Evolutionary conservation across 2,888 invertebrate genomes (phyloP).

Genomic region (Melieria crassipennis): DNA sequence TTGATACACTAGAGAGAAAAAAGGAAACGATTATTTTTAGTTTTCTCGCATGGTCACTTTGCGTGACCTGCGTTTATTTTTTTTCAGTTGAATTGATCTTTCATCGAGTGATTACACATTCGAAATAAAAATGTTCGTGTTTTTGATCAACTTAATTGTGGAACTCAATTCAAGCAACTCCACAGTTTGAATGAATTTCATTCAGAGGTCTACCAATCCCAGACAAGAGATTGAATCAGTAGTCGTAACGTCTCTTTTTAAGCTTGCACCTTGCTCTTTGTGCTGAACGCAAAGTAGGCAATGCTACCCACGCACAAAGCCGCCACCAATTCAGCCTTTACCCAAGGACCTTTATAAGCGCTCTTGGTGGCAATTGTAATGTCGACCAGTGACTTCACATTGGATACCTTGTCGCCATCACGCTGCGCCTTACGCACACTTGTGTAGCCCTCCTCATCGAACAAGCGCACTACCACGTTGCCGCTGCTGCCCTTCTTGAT

Average conservation of each 20-base stretch:
- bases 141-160: not conserved
- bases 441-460: constrained; percentile 93
- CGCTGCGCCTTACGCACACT: constrained; percentile 84
- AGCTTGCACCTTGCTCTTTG: constrained; percentile 82
- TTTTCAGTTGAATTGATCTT: not conserved
- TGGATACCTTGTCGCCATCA: constrained; percentile 73
- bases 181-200: constrained; percentile 62
- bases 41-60: not conserved
- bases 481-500: constrained; percentile 84
- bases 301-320: constrained; percentile 80
- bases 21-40: too few relatives aligned
- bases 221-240: constrained; percentile 8
- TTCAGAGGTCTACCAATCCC: constrained; percentile 48
- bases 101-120: not conserved
- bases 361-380: constrained; percentile 78
- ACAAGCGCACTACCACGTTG: constrained; percentile 80
- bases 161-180: not conserved
- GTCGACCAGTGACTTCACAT: constrained; percentile 74
- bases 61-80: not conserved
- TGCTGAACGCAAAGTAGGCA: constrained; percentile 87
- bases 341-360: constrained; percentile 90
- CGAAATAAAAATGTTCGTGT: not conserved
- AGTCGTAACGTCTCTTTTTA: constrained; percentile 58
- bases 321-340: constrained; percentile 92
- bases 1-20: too few relatives aligned